Evolutionary conservation across 2,113 vertebrate species (phyloP), one percentile per base, ranked within the genome.

Genomic region (Macaca mulatta): DNA sequence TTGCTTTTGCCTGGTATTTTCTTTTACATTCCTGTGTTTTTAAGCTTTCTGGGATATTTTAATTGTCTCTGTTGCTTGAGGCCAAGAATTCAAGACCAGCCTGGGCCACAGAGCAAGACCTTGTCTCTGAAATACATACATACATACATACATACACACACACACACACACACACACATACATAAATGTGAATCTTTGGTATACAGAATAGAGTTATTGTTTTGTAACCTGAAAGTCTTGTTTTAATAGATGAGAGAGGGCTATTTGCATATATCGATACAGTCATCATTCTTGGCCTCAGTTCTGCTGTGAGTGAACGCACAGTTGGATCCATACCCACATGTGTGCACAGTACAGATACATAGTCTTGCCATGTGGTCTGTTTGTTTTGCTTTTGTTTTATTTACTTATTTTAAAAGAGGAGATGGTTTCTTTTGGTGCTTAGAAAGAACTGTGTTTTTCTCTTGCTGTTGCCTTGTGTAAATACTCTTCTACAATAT

Each of bases 301-400:
- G 61, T 20, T 48, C 30, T 57, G 23, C 57, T 9, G 2, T 48
- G 0, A 6, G 13, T 23, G 6, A 12, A 6, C 9, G 1, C 35
- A 6, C 1, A 4, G 1, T n/a, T 74, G 5, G 2, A 48, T 45
- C 5, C 8, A 12, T 7, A 38, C 13, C 40, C 2, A 2, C 1
- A 0, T 48, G 6, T n/a, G 32, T 5, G 7, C 18, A 3, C 2
- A 25, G n/a, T 6, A 14, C 7, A 7, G 9, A 7, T 20, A 20
- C 48, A 16, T 2, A 17, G 50, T 8, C 9, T 50, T 77, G 16
- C 50, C 18, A 16, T 20, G 11, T 14, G 27, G 23, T 10, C 23
- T 79, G 23, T 80, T 45, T 32, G 16, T 20, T 93, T 64, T 17
- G 3, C 25, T 27, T 57, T 32, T 25, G 12, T 40, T 25, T 12